These are phyloP conservation scores for Propsilocerus akamusi DNA, from an alignment of 1,140 invertebrate genomes.

Conservation along the genomic window DNA sequence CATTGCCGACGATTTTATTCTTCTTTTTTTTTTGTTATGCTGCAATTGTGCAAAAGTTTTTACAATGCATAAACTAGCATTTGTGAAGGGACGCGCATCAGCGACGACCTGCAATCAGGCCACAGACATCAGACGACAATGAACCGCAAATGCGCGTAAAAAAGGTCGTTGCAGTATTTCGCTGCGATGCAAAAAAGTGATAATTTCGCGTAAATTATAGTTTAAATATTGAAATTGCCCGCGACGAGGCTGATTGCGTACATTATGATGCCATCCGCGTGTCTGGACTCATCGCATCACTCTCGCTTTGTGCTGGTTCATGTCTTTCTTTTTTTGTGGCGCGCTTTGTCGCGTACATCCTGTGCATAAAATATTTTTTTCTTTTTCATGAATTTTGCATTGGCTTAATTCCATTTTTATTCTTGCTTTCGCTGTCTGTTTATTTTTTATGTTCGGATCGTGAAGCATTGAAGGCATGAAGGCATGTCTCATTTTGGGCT, in stretches of 20 bases:
- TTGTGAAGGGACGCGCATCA: neutral
- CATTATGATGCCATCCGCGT: neutral
- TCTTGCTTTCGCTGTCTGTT: neutral
- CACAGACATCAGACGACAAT: neutral
- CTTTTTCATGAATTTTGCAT: neutral
- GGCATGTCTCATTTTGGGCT: no score
- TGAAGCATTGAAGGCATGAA: no score
- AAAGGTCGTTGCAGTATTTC: neutral
- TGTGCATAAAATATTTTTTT: neutral
- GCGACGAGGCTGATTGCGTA: neutral
- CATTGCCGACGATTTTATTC: no score
- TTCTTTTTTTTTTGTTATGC: neutral
- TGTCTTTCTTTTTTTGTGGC: neutral
- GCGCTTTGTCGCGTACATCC: neutral
- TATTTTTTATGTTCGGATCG: no score
- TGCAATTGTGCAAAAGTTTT: neutral
- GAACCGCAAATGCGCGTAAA: neutral
- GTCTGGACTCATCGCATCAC: neutral
- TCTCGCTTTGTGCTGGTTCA: neutral
- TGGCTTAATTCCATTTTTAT: neutral
- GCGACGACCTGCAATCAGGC: neutral
- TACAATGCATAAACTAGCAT: neutral
- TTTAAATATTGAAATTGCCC: slow-evolving; percentile 2
- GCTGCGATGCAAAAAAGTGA: neutral
- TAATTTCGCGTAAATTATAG: neutral